Evolutionary conservation across 2,797 vertebrate genomes (phyloP).

Genomic region (Pipistrellus pygmaeus): DNA sequence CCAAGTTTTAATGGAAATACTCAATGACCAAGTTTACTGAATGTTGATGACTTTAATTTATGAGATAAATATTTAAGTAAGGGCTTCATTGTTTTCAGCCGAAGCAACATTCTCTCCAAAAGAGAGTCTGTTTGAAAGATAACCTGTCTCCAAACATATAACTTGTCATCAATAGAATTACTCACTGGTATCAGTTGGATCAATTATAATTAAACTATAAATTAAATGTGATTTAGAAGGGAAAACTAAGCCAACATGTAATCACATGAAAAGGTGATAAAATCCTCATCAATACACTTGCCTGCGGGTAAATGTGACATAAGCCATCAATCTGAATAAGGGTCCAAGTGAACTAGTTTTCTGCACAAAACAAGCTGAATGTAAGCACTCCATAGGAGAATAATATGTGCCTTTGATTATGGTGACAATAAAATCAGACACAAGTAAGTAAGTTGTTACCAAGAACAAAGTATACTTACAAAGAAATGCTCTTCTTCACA

Average conservation of each 20-base stretch:
- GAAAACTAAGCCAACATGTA: conserved; percentile 49
- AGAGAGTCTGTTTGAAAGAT: conserved; percentile 28
- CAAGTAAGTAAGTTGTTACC: not conserved
- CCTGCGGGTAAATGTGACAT: not conserved
- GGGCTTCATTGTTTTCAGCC: not conserved
- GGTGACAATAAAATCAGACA: conserved; percentile 32
- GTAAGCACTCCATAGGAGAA: not conserved
- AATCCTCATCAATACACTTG: conserved; percentile 51
- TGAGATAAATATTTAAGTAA: conserved; percentile 29
- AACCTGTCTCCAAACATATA: conserved; percentile 9
- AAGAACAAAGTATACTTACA: not conserved
- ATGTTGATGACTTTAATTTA: not conserved
- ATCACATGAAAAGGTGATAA: conserved; percentile 48
- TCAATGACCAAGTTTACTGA: conserved; percentile 23
- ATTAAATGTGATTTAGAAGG: conserved; percentile 61
- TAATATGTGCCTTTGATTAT: not conserved
- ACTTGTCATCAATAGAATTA: conserved; percentile 16
- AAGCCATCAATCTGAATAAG: not conserved
- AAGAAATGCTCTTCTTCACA: not conserved
- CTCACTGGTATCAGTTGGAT: conserved; percentile 36
- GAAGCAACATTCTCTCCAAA: conserved; percentile 53
- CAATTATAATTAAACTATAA: conserved; percentile 67
- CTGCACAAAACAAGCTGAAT: conserved; percentile 1
- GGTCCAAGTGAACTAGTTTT: not conserved
- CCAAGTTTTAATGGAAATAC: conserved; percentile 46